A percentile compares a stretch with the other conserved stretches of the same genome.
Evolutionary conservation across 1,140 invertebrate genomes (phyloP).

Genomic region (Drosophila sulfurigaster): DNA sequence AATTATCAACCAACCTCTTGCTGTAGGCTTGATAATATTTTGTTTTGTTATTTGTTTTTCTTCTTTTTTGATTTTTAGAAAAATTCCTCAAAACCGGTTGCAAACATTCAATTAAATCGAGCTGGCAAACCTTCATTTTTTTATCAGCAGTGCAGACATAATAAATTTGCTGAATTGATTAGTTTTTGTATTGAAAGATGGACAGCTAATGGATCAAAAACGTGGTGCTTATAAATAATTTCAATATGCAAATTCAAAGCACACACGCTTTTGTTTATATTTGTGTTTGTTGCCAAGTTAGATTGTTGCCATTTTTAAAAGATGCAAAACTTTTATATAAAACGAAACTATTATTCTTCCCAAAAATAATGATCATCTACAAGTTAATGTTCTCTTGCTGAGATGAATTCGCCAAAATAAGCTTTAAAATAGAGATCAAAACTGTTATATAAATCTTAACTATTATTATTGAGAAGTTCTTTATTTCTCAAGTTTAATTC

Average conservation of each 20-base stretch:
- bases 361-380: too few relatives aligned
- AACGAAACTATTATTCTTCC: too few relatives aligned
- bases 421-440: too few relatives aligned
- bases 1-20: neutral
- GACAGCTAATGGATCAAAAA: slow-evolving; percentile 27
- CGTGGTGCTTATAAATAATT: slow-evolving; percentile 3
- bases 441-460: too few relatives aligned
- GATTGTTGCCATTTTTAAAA: too few relatives aligned
- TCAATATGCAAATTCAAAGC: slow-evolving; percentile 47
- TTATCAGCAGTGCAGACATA: neutral
- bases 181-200: slow-evolving; percentile 9
- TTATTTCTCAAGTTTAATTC: neutral
- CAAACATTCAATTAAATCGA: neutral
- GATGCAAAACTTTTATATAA: too few relatives aligned
- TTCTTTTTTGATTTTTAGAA: neutral
- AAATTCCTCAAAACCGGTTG: slow-evolving; percentile 48
- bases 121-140: slow-evolving; percentile 15
- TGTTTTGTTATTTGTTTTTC: neutral
- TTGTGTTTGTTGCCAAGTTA: slow-evolving; percentile 29
- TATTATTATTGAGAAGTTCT: neutral
- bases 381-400: too few relatives aligned
- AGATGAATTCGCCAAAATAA: too few relatives aligned
- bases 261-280: slow-evolving; percentile 6
- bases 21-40: neutral
- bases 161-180: slow-evolving; percentile 24